Conservation (phyloP, 1,140 invertebrate species). For the Drosophila rufa region DNA sequence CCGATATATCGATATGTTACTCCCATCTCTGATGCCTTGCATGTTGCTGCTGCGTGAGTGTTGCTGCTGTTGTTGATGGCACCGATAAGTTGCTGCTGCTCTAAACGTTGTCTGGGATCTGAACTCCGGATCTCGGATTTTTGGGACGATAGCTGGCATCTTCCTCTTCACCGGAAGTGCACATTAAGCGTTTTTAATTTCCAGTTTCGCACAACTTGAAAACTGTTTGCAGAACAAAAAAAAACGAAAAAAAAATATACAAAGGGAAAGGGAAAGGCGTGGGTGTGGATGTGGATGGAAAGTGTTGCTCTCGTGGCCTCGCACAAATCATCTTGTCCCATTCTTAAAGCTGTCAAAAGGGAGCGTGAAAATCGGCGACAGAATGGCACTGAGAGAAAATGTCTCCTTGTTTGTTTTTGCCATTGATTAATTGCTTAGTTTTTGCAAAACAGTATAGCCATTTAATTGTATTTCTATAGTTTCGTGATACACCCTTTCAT, state of each 20-base stretch:
- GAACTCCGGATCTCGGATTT: slow-evolving; percentile 18
- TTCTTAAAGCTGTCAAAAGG: slow-evolving; percentile 28
- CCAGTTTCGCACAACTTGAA: slow-evolving; percentile 71
- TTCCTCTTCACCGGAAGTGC: slow-evolving; percentile 69
- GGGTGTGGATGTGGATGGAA: slow-evolving; percentile 32
- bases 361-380: background rate
- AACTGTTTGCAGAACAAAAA: slow-evolving; percentile 47
- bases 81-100: slow-evolving; percentile 45
- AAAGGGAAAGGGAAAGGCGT: slow-evolving; percentile 43
- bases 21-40: background rate
- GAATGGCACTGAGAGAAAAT: background rate
- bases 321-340: slow-evolving; percentile 44
- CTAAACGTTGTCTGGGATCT: slow-evolving; percentile 22
- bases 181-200: slow-evolving; percentile 82
- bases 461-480: too few relatives aligned
- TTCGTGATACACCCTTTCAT: too few relatives aligned
- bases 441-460: background rate
- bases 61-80: slow-evolving; percentile 43
- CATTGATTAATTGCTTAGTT: background rate
- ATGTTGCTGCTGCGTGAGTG: slow-evolving; percentile 41
- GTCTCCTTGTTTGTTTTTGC: background rate
- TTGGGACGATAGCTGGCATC: slow-evolving; percentile 4
- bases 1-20: background rate
- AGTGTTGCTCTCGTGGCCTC: slow-evolving; percentile 40
- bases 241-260: background rate